Evolutionary conservation across 2,113 vertebrate species (phyloP), one percentile per base, ranked within the genome.

Genomic region (Candoia aspera): DNA sequence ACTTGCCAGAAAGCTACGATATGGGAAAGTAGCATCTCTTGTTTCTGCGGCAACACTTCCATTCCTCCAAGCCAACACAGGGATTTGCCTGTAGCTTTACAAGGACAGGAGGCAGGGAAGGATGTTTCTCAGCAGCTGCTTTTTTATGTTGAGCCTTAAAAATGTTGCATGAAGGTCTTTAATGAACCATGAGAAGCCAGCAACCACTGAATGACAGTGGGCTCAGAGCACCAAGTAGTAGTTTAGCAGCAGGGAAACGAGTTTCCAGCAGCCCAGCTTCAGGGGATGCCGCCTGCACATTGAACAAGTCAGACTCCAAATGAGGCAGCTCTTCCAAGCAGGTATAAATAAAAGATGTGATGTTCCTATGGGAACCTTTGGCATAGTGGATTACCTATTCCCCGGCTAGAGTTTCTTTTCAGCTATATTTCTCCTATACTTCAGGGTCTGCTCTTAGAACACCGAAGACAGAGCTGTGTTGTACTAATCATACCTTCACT

Each of bases 291-390:
- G 85, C 93, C 58, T 53, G 86, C 54, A 53, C 79, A 95, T 94
- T 26, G 86, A 37, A 84, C 93, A 92, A 93, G 88, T 88, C 90
- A 68, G 92, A 95, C 84, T 94, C 93, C 60, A 90, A 93, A 93
- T 88, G 90, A 93, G 23, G 84, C 93, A 93, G 93, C 90, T 90
- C 93, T 90, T 84, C 90, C 90, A 90, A 93, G 59, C 17, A 83
- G 3, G 6, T 83, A 87, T 93, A 95, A 96, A 96, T 93, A 93
- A 94, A 91, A 92, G 83, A 88, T 95, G 86, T 1, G n/a, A 0
- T 21, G 2, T 96, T 96, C 95, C 94, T 94, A 90, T 95, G 96
- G 95, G 95, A 96, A 94, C 94, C 84, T 49, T 86, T 68, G 33
- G 89, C 54, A 53, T 93, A 90, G 96, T 84, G 0, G 91, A 94